Percentiles rank a stretch among this genome's conserved stretches.
Conservation (phyloP, 2,888 invertebrate genomes). For the Rhopalosiphum nymphaeae region DNA sequence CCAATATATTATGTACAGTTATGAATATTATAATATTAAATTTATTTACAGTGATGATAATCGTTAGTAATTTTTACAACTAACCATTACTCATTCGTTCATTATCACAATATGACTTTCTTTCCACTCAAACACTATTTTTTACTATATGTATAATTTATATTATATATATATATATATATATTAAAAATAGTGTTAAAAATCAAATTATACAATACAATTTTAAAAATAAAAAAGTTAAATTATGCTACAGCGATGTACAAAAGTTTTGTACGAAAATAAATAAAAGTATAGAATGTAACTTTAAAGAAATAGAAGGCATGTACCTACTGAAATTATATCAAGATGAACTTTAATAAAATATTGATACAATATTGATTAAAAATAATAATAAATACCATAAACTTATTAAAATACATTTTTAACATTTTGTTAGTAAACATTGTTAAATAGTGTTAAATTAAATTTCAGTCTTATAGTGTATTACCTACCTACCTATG, state of each 20-base stretch:
- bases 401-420: slow-evolving; percentile 16
- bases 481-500: slow-evolving; percentile 10
- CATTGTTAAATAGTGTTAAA: slow-evolving; percentile 43
- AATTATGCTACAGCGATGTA: not conserved
- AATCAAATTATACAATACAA: slow-evolving; percentile 34
- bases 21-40: slow-evolving; percentile 30
- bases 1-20: slow-evolving; percentile 36
- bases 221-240: slow-evolving; percentile 30
- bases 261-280: not conserved
- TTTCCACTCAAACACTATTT: slow-evolving; percentile 49
- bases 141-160: not conserved
- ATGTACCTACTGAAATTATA: not conserved
- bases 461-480: slow-evolving; percentile 50
- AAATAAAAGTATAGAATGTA: slow-evolving; percentile 8
- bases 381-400: not conserved
- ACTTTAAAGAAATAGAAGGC: slow-evolving; percentile 57
- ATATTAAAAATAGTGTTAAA: slow-evolving; percentile 45
- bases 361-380: slow-evolving; percentile 14
- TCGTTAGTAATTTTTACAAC: slow-evolving; percentile 6
- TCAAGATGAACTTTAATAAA: slow-evolving; percentile 27
- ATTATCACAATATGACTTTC: slow-evolving; percentile 62
- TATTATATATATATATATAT: not conserved
- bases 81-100: slow-evolving; percentile 45
- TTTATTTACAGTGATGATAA: slow-evolving; percentile 48
- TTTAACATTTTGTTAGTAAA: slow-evolving; percentile 43